Evolutionary conservation across 2,888 invertebrate species (phyloP).

Genomic region (Dysmachus trigonus): DNA sequence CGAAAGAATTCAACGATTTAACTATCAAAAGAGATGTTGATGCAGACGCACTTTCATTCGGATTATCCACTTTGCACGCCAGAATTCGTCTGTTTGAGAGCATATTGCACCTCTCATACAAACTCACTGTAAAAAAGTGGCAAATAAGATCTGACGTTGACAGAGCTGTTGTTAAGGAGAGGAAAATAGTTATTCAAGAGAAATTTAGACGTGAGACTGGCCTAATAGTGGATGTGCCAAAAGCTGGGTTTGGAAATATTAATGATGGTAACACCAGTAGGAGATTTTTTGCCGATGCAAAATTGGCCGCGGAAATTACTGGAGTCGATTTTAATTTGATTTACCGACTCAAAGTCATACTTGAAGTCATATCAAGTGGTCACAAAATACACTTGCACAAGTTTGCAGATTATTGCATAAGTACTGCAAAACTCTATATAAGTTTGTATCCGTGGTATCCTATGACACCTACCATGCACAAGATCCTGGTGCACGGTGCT

Average conservation of each 20-base stretch:
- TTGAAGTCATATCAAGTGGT: constrained; percentile 23
- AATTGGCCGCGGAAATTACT: constrained; percentile 55
- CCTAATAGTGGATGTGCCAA: constrained; percentile 55
- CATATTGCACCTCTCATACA: constrained; percentile 56
- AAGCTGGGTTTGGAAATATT: constrained; percentile 55
- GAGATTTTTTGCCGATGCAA: constrained; percentile 56
- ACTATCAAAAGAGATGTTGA: background rate
- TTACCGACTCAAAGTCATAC: constrained; percentile 32
- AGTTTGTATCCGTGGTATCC: constrained; percentile 52
- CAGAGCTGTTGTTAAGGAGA: constrained; percentile 33
- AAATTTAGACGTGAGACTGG: constrained; percentile 51
- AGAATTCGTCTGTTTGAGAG: constrained; percentile 55
- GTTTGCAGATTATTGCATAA: constrained; percentile 19
- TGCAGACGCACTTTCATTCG: background rate
- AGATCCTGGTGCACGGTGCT: constrained; percentile 53
- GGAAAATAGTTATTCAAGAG: constrained; percentile 34
- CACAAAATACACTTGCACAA: background rate
- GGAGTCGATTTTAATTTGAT: constrained; percentile 49
- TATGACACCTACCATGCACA: constrained; percentile 55
- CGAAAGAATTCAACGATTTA: constrained; percentile 45
- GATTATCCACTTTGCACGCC: constrained; percentile 39
- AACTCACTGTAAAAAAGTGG: constrained; percentile 55
- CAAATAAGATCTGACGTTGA: constrained; percentile 46
- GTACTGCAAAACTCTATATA: constrained; percentile 45
- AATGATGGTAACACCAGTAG: constrained; percentile 56